phyloP scores from a whole-genome alignment of 2,113 vertebrate species.

The Myodes glareolus region DNA sequence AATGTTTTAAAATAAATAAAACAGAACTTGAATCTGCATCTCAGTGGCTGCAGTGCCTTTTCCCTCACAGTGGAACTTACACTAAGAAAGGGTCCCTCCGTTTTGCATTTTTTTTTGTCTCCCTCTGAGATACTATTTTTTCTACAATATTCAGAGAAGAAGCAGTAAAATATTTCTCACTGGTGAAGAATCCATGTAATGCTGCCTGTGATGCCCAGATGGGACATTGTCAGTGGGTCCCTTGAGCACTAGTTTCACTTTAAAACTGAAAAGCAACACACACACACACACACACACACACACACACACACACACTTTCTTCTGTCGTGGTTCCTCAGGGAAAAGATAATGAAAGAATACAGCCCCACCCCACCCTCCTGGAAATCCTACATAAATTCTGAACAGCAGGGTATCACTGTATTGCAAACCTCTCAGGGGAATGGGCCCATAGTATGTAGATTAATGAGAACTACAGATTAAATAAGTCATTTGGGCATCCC shows the following conservation, averaged over 20 bases:
- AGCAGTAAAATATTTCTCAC: not conserved
- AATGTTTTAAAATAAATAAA: conserved; percentile 83
- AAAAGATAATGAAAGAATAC: conserved; percentile 12
- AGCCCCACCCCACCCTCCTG: not conserved
- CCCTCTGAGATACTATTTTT: not conserved
- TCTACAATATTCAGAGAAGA: conserved; percentile 13
- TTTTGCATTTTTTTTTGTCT: conserved; percentile 16
- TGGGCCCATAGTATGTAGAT: conserved; percentile 28
- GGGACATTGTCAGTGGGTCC: not conserved
- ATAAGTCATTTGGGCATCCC: conserved; percentile 60
- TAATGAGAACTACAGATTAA: conserved; percentile 74
- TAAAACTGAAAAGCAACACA: conserved; percentile 20
- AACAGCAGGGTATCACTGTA: not conserved
- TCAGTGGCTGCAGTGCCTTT: conserved; percentile 54
- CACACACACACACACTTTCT: conserved; percentile 20
- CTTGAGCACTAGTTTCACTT: not conserved
- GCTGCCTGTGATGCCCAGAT: not conserved
- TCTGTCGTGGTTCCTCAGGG: not conserved
- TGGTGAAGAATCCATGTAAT: not conserved
- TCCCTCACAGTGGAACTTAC: not conserved
- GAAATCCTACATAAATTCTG: not conserved
- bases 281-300: conserved; percentile 32
- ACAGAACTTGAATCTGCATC: conserved; percentile 68
- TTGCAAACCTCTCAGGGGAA: conserved; percentile 47
- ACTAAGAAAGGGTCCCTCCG: not conserved